These are phyloP conservation scores for Diarsia brunnea DNA, from an alignment of 2,888 invertebrate species.

Conservation along the genomic window DNA sequence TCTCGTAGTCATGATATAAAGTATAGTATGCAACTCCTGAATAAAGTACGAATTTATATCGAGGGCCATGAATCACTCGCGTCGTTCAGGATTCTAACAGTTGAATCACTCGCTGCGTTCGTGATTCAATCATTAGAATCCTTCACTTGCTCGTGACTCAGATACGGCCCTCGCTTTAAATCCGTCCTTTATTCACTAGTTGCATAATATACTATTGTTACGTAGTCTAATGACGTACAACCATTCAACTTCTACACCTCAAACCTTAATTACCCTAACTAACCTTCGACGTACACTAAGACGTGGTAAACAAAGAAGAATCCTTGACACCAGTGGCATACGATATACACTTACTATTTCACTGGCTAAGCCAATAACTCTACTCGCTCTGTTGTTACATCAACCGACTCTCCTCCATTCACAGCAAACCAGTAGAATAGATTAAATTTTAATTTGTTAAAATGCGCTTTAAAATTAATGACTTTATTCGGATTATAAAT, in stretches of 20 bases:
- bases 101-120: too few species aligned
- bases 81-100: too few species aligned
- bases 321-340: slow-evolving; percentile 70
- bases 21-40: too few species aligned
- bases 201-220: too few species aligned
- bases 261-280: slow-evolving; percentile 21
- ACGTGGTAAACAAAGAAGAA: slow-evolving; percentile 62
- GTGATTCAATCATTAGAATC: too few species aligned
- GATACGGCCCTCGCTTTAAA: too few species aligned
- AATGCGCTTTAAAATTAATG: slow-evolving; percentile 47
- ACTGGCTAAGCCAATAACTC: slow-evolving; percentile 65
- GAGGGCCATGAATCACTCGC: too few species aligned
- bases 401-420: slow-evolving; percentile 41
- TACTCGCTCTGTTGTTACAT: slow-evolving; percentile 64
- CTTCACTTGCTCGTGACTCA: too few species aligned
- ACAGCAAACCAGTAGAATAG: slow-evolving; percentile 53
- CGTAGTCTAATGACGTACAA: not conserved
- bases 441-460: slow-evolving; percentile 48
- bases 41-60: too few species aligned
- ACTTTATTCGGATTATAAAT: slow-evolving; percentile 57
- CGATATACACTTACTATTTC: slow-evolving; percentile 66
- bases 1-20: too few species aligned
- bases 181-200: too few species aligned
- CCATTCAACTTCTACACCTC: slow-evolving; percentile 12
- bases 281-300: slow-evolving; percentile 45